Conservation (phyloP, 2,113 vertebrate genomes). For the Rattus rattus region DNA sequence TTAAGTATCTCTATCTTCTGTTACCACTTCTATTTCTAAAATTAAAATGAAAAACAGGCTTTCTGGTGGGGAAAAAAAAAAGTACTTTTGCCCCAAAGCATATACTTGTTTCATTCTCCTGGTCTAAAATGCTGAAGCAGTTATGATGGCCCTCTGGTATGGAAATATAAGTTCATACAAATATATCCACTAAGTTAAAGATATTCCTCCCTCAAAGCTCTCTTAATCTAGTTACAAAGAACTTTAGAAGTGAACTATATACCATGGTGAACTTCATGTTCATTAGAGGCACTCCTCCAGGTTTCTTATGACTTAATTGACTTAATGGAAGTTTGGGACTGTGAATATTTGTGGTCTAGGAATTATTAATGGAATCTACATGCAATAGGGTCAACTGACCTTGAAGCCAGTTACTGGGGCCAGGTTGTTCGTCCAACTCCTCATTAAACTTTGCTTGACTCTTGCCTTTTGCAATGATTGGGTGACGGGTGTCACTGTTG, state of each 20-base stretch:
- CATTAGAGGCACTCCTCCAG: background rate
- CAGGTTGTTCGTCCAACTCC: background rate
- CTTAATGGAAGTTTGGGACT: background rate
- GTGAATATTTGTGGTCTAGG: background rate
- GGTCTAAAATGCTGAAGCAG: background rate
- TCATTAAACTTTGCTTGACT: background rate
- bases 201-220: background rate
- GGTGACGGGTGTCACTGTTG: background rate
- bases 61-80: background rate
- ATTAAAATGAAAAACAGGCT: background rate
- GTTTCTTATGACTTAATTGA: background rate
- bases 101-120: background rate
- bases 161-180: background rate
- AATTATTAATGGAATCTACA: constrained; percentile 11
- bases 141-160: background rate
- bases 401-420: background rate
- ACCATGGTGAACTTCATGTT: background rate
- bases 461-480: background rate
- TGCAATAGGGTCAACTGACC: background rate
- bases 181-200: background rate
- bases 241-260: background rate
- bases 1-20: background rate
- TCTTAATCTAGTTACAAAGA: background rate
- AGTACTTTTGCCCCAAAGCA: background rate
- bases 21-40: background rate